Conservation (phyloP, 2,888 invertebrate species). For the Morinoia aosen region DNA sequence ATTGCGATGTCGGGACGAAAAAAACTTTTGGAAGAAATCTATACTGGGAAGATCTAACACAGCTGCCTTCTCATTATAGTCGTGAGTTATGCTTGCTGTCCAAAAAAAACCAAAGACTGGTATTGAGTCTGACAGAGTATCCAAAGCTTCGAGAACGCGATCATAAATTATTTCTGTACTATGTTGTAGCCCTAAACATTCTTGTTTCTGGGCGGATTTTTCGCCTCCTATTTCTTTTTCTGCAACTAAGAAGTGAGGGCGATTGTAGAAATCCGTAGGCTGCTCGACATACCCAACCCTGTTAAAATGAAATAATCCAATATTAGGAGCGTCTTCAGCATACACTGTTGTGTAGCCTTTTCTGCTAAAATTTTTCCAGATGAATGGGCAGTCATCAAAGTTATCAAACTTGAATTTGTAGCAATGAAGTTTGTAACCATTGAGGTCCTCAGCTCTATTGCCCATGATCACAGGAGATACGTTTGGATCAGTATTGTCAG, state of each 20-base stretch:
- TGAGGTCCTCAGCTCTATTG: conserved; percentile 78
- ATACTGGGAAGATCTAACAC: neutral
- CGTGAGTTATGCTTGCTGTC: conserved; percentile 36
- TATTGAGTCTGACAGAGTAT: neutral
- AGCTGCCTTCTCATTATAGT: neutral
- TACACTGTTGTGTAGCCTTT: conserved; percentile 83
- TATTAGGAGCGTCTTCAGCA: conserved; percentile 85
- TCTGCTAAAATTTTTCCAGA: conserved; percentile 85
- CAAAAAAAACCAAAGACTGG: conserved; percentile 35
- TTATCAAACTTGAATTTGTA: conserved; percentile 78
- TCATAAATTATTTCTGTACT: conserved; percentile 9
- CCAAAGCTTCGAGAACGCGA: neutral
- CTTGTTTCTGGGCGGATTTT: conserved; percentile 69
- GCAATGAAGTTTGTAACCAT: conserved; percentile 70
- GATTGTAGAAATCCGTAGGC: conserved; percentile 88
- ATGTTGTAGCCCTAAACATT: neutral
- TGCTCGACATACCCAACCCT: conserved; percentile 82
- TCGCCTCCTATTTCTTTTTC: conserved; percentile 80
- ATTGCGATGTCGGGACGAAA: neutral
- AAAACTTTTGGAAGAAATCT: neutral
- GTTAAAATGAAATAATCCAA: conserved; percentile 86
- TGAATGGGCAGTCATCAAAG: conserved; percentile 85
- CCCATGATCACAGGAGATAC: conserved; percentile 86
- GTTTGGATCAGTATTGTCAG: conserved; percentile 89
- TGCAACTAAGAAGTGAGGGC: conserved; percentile 80